Base-by-base conservation (phyloP, 2,888 invertebrate species). In the Oeneis ivallda region DNA sequence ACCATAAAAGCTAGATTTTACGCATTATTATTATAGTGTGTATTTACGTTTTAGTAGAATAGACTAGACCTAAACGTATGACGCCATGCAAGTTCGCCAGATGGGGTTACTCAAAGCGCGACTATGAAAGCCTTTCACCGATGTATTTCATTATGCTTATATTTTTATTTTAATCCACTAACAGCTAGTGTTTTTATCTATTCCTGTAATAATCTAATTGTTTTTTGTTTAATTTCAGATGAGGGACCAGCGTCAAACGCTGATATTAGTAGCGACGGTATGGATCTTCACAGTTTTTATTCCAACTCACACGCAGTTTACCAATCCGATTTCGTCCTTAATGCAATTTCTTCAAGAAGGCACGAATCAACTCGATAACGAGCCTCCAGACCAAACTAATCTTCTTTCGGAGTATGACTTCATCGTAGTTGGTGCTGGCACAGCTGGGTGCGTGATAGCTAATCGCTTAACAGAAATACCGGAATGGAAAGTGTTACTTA, bases 361-460 rank as follows among this genome's bases (percentile, higher is more conserved):
- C 39, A 82, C 91, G 32, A 75, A 79, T 7, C 93, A 93, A 70
- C 81, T 87, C 9, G 84, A 86, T 65, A 80, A 80, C 9, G 94
- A 94, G 78, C 93, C 94, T 0, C 82, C 84, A 0, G 94, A 94
- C 70, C 86, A 92, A 34, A 80, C 78, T 0, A 82, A 79, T 34
- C 74, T 93, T 39, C 82, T 93, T 1, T 82, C 89, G 10, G 94
- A 94, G 78, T 96, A 95, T 75, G 96, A 96, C 78, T 97, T 96
- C 73, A 94, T 96, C 59, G 85, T 96, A 17, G 94, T 96, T 4
- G 96, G 96, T 1, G 96, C 96, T 0, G 96, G 96, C 2, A 96
- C 96, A 0, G 96, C 96, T 0, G 96, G 96, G 1, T 95, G 96
- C 69, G 93, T 94, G 0, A 67, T 96, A 7, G 96, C 96, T 0